phyloP scores from a whole-genome alignment of 1,140 invertebrate species.

The Neomicropteryx cornuta region DNA sequence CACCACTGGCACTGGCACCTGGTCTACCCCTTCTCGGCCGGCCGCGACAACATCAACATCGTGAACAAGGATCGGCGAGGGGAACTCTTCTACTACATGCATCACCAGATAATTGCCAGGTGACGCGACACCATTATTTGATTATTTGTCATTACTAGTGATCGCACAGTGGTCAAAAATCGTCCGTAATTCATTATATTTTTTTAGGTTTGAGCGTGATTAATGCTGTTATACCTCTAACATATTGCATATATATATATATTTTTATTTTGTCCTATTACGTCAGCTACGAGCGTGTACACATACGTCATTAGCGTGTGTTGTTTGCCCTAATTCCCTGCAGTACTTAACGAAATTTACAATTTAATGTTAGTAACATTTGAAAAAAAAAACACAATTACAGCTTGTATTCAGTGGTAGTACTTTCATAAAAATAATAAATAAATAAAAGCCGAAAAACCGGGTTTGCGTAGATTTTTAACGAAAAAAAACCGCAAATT shows the following conservation, averaged over 20 bases:
- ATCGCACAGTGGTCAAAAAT: not conserved
- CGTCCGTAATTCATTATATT: not conserved
- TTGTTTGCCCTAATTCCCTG: no score
- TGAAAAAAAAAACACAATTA: no score
- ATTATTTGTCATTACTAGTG: not conserved
- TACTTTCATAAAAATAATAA: no score
- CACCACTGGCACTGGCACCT: conserved; percentile 82
- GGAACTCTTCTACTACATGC: conserved; percentile 71
- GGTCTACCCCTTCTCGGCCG: conserved; percentile 57
- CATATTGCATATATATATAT: not conserved
- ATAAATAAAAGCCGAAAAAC: no score
- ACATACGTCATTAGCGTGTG: no score
- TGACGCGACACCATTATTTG: conserved; percentile 11
- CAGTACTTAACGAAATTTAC: no score
- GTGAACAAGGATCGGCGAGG: conserved; percentile 60
- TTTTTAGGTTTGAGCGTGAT: not conserved
- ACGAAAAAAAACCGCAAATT: no score
- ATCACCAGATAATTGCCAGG: conserved; percentile 58
- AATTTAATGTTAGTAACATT: no score
- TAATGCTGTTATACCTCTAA: not conserved
- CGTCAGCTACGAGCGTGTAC: no score
- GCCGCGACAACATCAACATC: conserved; percentile 38
- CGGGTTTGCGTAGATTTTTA: no score
- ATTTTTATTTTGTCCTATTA: no score
- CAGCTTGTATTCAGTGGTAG: no score